phyloP scores from a whole-genome alignment of 2,113 vertebrate genomes.

The Phrynocephalus versicolor region DNA sequence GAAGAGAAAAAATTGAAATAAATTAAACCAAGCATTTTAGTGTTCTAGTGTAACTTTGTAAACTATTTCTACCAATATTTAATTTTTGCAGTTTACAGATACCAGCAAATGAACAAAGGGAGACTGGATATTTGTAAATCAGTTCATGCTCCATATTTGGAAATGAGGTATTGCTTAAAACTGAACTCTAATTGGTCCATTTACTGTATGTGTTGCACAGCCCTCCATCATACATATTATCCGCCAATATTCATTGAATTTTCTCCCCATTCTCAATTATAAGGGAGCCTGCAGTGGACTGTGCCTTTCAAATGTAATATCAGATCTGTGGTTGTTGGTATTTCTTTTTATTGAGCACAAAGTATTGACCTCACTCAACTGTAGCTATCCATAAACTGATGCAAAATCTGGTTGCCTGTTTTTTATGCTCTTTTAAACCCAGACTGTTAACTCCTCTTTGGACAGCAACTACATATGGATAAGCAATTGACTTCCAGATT shows the following conservation, averaged over 20 bases:
- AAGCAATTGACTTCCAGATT: constrained; percentile 7
- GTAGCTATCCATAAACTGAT: constrained; percentile 20
- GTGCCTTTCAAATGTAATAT: neutral
- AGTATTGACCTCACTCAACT: constrained; percentile 3
- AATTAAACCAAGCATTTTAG: constrained; percentile 13
- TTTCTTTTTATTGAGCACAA: constrained; percentile 22
- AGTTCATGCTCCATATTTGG: constrained; percentile 51
- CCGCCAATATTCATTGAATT: constrained; percentile 54
- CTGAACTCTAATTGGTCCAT: constrained; percentile 24
- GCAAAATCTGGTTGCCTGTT: neutral
- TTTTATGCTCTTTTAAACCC: constrained; percentile 8
- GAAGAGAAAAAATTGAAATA: constrained; percentile 25
- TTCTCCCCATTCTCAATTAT: constrained; percentile 24
- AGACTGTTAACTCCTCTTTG: constrained; percentile 9
- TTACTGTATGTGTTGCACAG: constrained; percentile 32
- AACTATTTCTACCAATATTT: constrained; percentile 51
- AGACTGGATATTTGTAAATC: constrained; percentile 34
- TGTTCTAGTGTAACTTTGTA: constrained; percentile 49
- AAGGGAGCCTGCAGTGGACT: neutral
- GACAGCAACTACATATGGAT: constrained; percentile 29
- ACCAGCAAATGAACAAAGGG: constrained; percentile 42
- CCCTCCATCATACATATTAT: constrained; percentile 38
- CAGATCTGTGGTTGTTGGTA: neutral
- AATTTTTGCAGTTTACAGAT: constrained; percentile 41
- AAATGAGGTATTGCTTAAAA: constrained; percentile 55